phyloP scores from a whole-genome alignment of 2,113 vertebrate genomes.

The Acanthisitta chloris region DNA sequence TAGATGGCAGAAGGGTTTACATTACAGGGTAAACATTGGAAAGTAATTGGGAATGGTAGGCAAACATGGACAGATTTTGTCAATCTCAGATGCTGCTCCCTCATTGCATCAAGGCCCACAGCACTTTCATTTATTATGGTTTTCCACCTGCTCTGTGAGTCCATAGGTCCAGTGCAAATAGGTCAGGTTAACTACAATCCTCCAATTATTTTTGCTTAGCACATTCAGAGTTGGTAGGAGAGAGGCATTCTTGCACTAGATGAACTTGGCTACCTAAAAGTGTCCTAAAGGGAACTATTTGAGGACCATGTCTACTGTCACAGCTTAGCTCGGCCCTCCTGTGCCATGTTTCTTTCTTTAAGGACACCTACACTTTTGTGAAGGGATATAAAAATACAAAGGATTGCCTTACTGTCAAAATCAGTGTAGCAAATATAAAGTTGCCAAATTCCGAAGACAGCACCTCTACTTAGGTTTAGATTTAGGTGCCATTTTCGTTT shows the following conservation, averaged over 20 bases:
- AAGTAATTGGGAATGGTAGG: not conserved
- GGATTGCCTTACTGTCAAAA: not conserved
- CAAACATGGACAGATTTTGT: not conserved
- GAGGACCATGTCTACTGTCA: not conserved
- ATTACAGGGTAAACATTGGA: not conserved
- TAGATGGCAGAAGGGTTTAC: not conserved
- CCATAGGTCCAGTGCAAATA: not conserved
- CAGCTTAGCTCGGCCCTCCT: not conserved
- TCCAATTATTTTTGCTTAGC: not conserved
- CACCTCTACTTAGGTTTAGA: not conserved
- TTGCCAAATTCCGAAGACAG: not conserved
- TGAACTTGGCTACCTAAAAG: not conserved
- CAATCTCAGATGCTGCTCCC: not conserved
- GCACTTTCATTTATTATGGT: not conserved
- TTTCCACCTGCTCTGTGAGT: not conserved
- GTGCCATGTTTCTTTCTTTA: not conserved
- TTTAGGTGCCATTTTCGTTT: not conserved
- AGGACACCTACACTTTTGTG: rapidly evolving
- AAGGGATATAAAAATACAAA: not conserved
- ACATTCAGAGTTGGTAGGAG: not conserved
- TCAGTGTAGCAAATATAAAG: not conserved
- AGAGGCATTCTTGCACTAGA: not conserved
- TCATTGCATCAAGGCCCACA: not conserved
- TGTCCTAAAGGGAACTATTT: not conserved
- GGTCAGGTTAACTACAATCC: not conserved